Percentiles rank a stretch among this genome's conserved stretches.
Evolutionary conservation across 2,113 vertebrate genomes (phyloP).

Genomic region (Pardalotus punctatus): DNA sequence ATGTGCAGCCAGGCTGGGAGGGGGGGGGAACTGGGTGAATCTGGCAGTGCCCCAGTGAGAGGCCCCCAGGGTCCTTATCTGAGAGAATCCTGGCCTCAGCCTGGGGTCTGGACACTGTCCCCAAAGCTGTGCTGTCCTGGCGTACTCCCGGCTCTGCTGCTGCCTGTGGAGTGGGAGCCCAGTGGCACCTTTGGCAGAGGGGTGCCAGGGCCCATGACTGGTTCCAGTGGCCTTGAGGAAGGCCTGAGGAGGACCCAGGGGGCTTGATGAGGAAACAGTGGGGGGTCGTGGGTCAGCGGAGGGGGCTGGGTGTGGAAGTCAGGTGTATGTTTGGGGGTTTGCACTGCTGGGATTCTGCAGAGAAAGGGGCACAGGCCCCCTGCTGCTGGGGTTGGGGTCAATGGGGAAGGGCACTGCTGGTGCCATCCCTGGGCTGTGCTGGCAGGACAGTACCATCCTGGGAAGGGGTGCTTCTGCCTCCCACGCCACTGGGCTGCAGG

Average conservation of each 20-base stretch:
- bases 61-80: not conserved
- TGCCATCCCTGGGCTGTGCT: not conserved
- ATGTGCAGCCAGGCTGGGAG: not conserved
- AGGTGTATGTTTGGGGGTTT: rapidly evolving
- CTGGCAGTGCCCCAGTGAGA: not conserved
- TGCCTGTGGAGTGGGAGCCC: not conserved
- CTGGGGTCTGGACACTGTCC: not conserved
- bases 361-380: not conserved
- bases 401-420: not conserved
- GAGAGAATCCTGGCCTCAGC: not conserved
- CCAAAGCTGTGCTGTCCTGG: not conserved
- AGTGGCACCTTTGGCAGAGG: not conserved
- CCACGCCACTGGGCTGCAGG: not conserved
- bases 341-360: not conserved
- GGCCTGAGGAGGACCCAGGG: not conserved
- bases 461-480: not conserved
- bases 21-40: not conserved
- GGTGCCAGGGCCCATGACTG: not conserved
- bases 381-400: not conserved
- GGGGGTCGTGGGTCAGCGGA: rapidly evolving
- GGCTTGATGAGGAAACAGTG: not conserved
- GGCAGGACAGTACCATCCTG: not conserved
- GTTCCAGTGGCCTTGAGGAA: not conserved
- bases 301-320: not conserved
- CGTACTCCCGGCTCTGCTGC: rapidly evolving